phyloP scores from a whole-genome alignment of 2,113 vertebrate genomes.

The Hepsetus odoe region DNA sequence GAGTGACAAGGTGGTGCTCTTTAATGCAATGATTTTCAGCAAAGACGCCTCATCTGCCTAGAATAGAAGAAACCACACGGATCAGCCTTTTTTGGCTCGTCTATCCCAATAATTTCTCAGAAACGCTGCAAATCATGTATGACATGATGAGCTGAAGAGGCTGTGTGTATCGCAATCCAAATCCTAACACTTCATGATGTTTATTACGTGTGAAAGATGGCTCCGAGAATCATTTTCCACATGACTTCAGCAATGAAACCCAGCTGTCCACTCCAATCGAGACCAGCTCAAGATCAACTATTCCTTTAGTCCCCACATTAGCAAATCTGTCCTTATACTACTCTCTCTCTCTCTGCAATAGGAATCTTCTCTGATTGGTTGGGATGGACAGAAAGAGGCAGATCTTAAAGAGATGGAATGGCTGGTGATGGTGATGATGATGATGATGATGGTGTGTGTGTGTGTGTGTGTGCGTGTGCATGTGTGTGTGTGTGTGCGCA shows the following conservation, averaged over 20 bases:
- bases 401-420: not conserved
- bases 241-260: not conserved
- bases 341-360: not conserved
- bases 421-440: too few relatives aligned
- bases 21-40: too few relatives aligned
- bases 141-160: not conserved
- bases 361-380: not conserved
- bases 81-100: not conserved
- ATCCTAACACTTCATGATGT: not conserved
- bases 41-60: not conserved
- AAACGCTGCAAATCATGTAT: not conserved
- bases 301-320: not conserved
- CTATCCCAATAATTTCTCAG: not conserved
- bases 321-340: not conserved
- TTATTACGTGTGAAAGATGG: slow-evolving; percentile 3
- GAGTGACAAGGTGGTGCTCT: too few relatives aligned
- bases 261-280: not conserved
- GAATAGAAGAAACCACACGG: not conserved
- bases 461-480: too few relatives aligned
- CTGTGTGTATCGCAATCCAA: not conserved
- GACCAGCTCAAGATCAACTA: not conserved
- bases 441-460: slow-evolving; percentile 2
- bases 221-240: not conserved
- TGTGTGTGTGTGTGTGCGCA: not conserved
- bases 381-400: not conserved